Conservation (phyloP, 2,797 vertebrate genomes). For the Phataginus tricuspis region DNA sequence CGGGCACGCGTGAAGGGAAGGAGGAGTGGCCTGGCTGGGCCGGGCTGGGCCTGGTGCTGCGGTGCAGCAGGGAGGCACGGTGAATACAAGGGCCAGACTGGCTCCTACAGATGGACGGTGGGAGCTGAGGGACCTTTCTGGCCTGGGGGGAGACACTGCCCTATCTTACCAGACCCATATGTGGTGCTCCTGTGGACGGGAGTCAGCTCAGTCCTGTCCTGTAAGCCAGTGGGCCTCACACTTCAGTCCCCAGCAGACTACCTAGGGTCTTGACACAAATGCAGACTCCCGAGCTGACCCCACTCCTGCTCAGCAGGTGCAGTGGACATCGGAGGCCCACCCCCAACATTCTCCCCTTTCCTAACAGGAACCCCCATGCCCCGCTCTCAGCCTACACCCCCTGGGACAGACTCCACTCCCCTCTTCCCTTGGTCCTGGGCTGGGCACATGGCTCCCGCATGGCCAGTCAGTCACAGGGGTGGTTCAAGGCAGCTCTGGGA, state of each 20-base stretch:
- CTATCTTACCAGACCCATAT: neutral
- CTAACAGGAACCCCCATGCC: neutral
- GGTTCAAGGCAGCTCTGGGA: neutral
- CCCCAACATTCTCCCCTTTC: neutral
- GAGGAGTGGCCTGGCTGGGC: neutral
- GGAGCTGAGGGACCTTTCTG: neutral
- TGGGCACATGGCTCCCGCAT: rapidly evolving
- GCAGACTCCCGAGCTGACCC: neutral
- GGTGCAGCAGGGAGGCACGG: neutral
- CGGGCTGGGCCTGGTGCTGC: neutral
- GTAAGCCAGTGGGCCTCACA: neutral
- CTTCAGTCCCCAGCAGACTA: neutral
- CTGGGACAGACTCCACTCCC: neutral
- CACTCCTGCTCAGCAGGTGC: neutral
- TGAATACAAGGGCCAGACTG: neutral
- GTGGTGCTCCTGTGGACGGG: neutral
- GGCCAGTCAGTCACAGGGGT: neutral
- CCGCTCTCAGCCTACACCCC: neutral
- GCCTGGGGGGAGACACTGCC: neutral
- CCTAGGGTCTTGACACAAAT: neutral
- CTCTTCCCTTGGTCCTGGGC: neutral
- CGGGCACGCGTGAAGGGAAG: neutral
- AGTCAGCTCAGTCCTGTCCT: neutral
- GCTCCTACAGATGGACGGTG: neutral
- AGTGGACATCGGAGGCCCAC: neutral